Base-by-base conservation (phyloP, 1,140 invertebrate genomes). In the Heterodera schachtii region DNA sequence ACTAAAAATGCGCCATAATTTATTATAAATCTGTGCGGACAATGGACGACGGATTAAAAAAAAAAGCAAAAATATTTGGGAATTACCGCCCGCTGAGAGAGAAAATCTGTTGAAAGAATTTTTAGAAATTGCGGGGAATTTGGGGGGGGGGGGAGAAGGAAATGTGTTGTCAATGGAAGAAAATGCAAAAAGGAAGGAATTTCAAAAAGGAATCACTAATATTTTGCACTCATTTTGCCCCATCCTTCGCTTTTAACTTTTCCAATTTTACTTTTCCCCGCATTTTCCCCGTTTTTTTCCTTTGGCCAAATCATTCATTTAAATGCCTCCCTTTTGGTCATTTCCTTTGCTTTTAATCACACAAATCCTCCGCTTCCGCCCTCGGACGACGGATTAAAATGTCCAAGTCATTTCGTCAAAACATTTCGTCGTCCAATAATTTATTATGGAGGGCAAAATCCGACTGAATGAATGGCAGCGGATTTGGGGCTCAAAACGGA, bases 81-180 rank as follows among this genome's bases (percentile, higher is more conserved):
- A 64, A 64, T 64, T 64, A 64, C 57, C 57, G 4, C 57, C 57
- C 57, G 57, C 57, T 64, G 57, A 64, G 57, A 64, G 57, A 64
- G 19, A 64, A 64, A 64, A 8, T 11, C 49, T 52, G 6, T 64
- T 60, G 57, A 60, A 16, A 16, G 57, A 19, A 60, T 60, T 60
- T 60, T 64, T 8, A 52, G 52, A 52, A 52, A 31, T 31, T 31
- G 31, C 31, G 31, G 31, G 31, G 9, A 52, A 52, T 52, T 52
- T 31, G 31, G 31, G 31, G 31, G 31, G 31, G 31, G 31, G 31
- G 31, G 31, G 57, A 11, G 57, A 64, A 19, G 57, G 57, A 64
- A 52, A 64, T 21, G 4, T 19, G 57, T 19, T 64, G 57, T 1
- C 57, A 13, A 19, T 13, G 19, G 13, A 64, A 19, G 57, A 19